Conservation (phyloP, 2,888 invertebrate species). For the Tanytarsus gracilentus region DNA sequence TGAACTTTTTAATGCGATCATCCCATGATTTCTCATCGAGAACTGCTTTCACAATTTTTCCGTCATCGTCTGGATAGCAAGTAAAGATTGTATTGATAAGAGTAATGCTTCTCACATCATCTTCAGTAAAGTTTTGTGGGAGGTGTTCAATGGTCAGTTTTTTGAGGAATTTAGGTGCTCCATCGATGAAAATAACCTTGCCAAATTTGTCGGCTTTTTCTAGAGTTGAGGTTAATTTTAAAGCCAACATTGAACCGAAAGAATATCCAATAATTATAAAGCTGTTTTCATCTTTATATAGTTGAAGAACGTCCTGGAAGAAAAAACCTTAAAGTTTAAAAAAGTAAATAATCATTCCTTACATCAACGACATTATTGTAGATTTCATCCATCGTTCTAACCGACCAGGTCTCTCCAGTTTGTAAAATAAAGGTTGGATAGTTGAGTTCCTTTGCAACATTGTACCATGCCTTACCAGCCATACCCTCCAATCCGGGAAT, state of each 20-base stretch:
- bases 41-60: neutral
- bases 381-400: conserved; percentile 10
- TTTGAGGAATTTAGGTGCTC: conserved; percentile 63
- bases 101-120: conserved; percentile 34
- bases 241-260: conserved; percentile 67
- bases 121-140: conserved; percentile 35
- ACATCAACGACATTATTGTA: conserved; percentile 36
- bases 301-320: neutral
- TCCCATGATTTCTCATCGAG: neutral
- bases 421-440: conserved; percentile 37
- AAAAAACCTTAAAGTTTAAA: neutral
- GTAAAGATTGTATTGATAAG: neutral
- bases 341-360: conserved; percentile 29
- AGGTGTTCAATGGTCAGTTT: conserved; percentile 39
- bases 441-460: conserved; percentile 35
- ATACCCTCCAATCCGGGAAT: conserved; percentile 63
- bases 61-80: conserved; percentile 10
- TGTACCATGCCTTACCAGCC: conserved; percentile 43
- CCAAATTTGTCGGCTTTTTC: conserved; percentile 59
- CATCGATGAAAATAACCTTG: conserved; percentile 66
- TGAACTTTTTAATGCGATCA: neutral
- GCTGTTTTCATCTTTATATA: neutral
- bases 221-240: conserved; percentile 65
- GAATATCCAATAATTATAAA: conserved; percentile 74
- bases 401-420: conserved; percentile 35